Base-by-base conservation (phyloP, 2,113 vertebrate species). In the Ariopsis seemanni region DNA sequence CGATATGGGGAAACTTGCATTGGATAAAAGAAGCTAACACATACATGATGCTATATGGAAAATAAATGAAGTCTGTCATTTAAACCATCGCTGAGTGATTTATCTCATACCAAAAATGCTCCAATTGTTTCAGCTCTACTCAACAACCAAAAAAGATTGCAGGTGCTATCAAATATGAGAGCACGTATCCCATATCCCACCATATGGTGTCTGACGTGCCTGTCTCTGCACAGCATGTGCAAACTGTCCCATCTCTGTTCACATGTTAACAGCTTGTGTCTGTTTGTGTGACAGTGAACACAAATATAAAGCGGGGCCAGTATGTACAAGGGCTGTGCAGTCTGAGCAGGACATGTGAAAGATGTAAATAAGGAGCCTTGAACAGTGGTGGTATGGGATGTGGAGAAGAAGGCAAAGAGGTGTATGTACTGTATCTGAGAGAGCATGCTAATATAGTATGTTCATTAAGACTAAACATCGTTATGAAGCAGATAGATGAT, bases 361-460 rank as follows among this genome's bases (percentile, higher is more conserved):
- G 79, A 75, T 83, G 63, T 91, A 91, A 91, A 91, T 91, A 88
- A 88, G 67, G 48, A 27, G 60, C 48, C 58, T 34, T 34, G 62
- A 85, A 79, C 79, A 27, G 60, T 48, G 74, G 77, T 88, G 89
- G 27, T 86, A 83, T 88, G 58, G 69, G 89, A 88, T 53, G 65
- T 12, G 25, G 52, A 86, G 77, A 80, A 48, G 81, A 60, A 11
- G 55, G 78, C 57, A 69, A 52, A 69, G 60, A 25, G 55, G 62
- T 83, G 42, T n/a, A 62, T 58, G 10, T 4, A 42, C 42, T 42
- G 42, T 42, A 42, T 42, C 42, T 55, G 20, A 60, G 67, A 63
- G 22, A 62, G 74, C 55, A 30, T 83, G 2, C 18, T 75, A 10
- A 75, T 52, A 53, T 11, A 53, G 1, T 53, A 75, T 74, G 34